phyloP scores from a whole-genome alignment of 2,113 vertebrate species.

The Sorex araneus region DNA sequence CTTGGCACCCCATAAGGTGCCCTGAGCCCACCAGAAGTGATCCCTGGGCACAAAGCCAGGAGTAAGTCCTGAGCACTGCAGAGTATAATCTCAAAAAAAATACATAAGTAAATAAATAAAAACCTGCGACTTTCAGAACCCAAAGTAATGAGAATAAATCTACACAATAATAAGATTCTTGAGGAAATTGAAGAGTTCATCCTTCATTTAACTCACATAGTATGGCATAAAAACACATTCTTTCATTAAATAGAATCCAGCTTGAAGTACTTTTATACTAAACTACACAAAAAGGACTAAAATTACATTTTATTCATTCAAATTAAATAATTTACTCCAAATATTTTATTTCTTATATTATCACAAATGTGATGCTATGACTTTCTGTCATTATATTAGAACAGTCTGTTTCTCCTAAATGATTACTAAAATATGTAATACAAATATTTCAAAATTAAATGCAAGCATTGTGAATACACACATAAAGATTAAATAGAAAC shows the following conservation, averaged over 20 bases:
- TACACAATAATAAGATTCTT: not conserved
- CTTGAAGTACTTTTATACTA: slow-evolving; percentile 6
- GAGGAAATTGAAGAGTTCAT: not conserved
- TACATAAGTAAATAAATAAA: not conserved
- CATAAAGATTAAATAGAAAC: slow-evolving; percentile 9
- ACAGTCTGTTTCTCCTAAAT: not conserved
- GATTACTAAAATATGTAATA: slow-evolving; percentile 6
- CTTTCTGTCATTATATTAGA: not conserved
- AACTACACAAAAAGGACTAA: slow-evolving; percentile 32
- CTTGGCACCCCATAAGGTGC: too few species aligned
- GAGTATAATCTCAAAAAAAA: too few species aligned
- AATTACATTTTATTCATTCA: not conserved
- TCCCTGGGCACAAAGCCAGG: too few species aligned
- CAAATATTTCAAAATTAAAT: slow-evolving; percentile 42
- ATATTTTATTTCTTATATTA: not conserved
- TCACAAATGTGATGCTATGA: not conserved
- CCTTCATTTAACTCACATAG: not conserved
- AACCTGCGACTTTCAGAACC: not conserved
- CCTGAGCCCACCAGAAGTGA: too few species aligned
- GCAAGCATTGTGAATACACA: not conserved
- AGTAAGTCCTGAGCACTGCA: too few species aligned
- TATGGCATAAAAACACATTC: not conserved
- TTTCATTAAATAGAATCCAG: slow-evolving; percentile 34
- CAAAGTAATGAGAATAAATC: not conserved
- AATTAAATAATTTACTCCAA: slow-evolving; percentile 29